Evolutionary conservation across 2,888 invertebrate genomes (phyloP).

Genomic region (Cataglyphis cursor): DNA sequence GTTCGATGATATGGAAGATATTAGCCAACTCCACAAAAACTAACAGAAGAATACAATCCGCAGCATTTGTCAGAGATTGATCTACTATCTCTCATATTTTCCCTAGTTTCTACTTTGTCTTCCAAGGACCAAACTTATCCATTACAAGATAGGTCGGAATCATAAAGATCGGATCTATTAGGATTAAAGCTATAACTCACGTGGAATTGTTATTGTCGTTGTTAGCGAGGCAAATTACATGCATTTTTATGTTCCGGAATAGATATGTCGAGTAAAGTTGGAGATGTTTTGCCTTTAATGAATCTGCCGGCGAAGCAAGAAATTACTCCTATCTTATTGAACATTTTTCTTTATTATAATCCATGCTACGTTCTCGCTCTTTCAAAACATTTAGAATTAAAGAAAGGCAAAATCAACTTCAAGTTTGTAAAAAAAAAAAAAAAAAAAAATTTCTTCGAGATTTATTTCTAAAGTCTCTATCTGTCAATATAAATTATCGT

Average conservation of each 20-base stretch:
- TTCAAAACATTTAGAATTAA: background rate
- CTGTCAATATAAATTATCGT: background rate
- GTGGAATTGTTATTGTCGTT: slow-evolving; percentile 49
- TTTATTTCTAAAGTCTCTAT: background rate
- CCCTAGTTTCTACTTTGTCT: slow-evolving; percentile 36
- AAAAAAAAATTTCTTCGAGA: background rate
- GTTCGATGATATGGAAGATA: slow-evolving; percentile 1
- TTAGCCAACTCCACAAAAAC: slow-evolving; percentile 19
- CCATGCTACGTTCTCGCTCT: background rate
- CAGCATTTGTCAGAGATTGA: slow-evolving; percentile 28
- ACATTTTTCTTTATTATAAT: background rate
- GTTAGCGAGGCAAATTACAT: slow-evolving; percentile 46
- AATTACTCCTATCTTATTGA: background rate
- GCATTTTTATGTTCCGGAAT: slow-evolving; percentile 32
- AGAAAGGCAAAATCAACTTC: background rate
- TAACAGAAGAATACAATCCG: background rate
- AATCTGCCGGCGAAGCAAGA: slow-evolving; percentile 1
- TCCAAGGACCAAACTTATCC: slow-evolving; percentile 32
- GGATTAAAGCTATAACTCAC: slow-evolving; percentile 41
- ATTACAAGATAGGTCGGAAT: slow-evolving; percentile 40
- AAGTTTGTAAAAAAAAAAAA: background rate
- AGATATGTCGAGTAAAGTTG: slow-evolving; percentile 4
- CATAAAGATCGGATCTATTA: slow-evolving; percentile 41
- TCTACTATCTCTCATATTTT: slow-evolving; percentile 49
- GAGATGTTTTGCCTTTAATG: slow-evolving; percentile 29